Evolutionary conservation across 23 tunicate species (phyloP), one percentile per base, ranked within the genome.

Genomic region (Ciona savignyi): DNA sequence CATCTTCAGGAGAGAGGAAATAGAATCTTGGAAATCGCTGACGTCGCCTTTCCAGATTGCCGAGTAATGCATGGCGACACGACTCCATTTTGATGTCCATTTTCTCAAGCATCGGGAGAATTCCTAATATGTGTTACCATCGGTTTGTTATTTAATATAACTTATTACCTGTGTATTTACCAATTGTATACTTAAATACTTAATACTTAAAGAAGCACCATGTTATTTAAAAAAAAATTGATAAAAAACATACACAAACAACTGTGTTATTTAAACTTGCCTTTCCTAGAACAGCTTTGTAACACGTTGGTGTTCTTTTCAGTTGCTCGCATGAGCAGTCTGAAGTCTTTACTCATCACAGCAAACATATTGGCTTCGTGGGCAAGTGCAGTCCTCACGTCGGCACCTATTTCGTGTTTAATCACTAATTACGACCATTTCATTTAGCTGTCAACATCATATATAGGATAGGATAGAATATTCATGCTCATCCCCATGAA

Each of bases 301-400:
- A 91, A 77, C 19, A 91, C 97, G 68, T 91, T 91, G 28, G 87
- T 91, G 78, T 91, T 91, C 34, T 91, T 91, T 75, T 91, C 97
- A 1, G 97, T 81, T 2, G 86, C 91, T 73, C 87, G 80, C 97
- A 91, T 91, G 70, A 91, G 65, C 19, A 91, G 66, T 0, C 90
- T 66, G 51, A 91, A 91, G 67, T 91, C 97, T 70, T 91, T 91
- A 66, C 97, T 91, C 77, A 91, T 80, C 68, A 91, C 91, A 66
- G 97, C 97, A 67, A 84, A 91, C 91, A 85, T 85, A 35, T 91
- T 91, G 27, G 97, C 97, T 76, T 91, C 97, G 51, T 91, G 87
- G 2, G 97, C 88, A 3, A 91, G 72, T 26, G 97, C 90, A 1
- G 91, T 85, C 27, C 97, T 72, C 22, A 91, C 87, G 34, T 91